These are phyloP conservation scores for Caenorhabditis remanei DNA, from an alignment of 1,140 invertebrate species.

Conservation along the genomic window DNA sequence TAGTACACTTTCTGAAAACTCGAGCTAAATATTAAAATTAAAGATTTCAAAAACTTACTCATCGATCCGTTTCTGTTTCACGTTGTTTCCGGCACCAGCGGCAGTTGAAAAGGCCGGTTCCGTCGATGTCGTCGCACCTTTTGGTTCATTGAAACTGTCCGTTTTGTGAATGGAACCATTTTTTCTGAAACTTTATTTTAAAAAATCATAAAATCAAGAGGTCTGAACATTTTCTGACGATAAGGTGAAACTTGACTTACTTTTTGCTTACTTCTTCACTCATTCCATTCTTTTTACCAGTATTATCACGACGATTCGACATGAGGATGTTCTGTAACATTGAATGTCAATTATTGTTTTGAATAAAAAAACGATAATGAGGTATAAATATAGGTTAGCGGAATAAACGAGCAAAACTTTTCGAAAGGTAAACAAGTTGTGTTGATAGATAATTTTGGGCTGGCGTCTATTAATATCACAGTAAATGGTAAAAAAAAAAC, in stretches of 20 bases:
- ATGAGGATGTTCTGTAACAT: no score
- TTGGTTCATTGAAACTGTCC: conserved; percentile 28
- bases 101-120: conserved; percentile 34
- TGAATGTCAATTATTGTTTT: no score
- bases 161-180: background rate
- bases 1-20: background rate
- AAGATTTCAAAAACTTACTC: background rate
- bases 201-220: no score
- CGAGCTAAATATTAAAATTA: background rate
- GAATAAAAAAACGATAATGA: no score
- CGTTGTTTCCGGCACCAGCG: background rate
- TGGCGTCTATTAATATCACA: no score
- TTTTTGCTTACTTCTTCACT: background rate
- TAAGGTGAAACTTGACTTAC: background rate
- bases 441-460: no score
- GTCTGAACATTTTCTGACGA: background rate
- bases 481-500: no score
- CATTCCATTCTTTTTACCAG: background rate
- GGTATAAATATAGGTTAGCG: no score
- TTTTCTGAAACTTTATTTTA: background rate
- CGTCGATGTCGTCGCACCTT: conserved; percentile 7
- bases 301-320: no score
- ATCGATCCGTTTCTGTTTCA: conserved; percentile 11
- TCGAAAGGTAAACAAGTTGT: no score
- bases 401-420: no score